These are phyloP conservation scores for Ophion slaviceki DNA, from an alignment of 2,888 invertebrate species.

Conservation along the genomic window DNA sequence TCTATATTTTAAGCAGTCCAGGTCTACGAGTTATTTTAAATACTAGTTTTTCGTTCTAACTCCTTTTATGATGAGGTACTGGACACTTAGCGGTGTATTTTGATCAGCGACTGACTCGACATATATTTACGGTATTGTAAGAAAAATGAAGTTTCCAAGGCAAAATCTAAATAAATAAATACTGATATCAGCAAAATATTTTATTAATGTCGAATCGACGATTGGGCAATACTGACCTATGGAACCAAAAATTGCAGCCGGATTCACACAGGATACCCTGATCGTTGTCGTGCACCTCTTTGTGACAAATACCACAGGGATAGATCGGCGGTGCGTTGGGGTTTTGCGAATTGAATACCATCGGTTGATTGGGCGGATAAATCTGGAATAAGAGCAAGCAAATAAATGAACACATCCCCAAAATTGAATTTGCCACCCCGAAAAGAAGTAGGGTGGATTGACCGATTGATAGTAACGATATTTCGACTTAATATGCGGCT, in stretches of 20 bases:
- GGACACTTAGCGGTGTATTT: no score
- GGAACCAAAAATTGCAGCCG: conserved; percentile 99
- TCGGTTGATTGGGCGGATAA: conserved; percentile 97
- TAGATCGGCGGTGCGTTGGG: conserved; percentile 99
- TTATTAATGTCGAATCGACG: conserved; percentile 5
- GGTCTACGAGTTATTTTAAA: no score
- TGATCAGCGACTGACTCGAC: no score
- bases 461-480: no score
- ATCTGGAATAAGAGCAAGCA: conserved; percentile 80
- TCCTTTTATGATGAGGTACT: no score
- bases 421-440: background rate
- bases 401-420: background rate
- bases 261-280: conserved; percentile 99
- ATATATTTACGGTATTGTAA: no score
- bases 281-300: conserved; percentile 99
- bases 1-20: no score
- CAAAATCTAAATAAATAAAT: no score
- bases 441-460: background rate
- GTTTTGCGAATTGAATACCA: conserved; percentile 99
- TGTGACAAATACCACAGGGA: conserved; percentile 98
- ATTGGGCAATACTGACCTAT: conserved; percentile 87
- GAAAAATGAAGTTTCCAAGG: no score
- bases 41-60: no score
- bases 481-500: no score
- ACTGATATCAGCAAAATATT: background rate